Base-by-base conservation (phyloP, 2,113 vertebrate genomes). In the Mus pahari region DNA sequence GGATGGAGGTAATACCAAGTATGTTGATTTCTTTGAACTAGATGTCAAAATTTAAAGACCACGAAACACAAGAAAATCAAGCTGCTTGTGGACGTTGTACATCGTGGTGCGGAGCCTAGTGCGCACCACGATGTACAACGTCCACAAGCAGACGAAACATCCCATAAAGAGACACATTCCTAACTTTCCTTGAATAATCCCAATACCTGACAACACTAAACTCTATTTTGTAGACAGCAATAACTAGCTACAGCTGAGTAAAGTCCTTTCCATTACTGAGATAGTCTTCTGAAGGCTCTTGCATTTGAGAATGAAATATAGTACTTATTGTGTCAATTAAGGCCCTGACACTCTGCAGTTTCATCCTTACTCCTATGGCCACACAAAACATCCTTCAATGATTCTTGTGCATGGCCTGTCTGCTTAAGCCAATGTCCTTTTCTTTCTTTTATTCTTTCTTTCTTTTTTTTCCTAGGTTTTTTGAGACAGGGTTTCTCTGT, bases 31-130 rank as follows among this genome's bases (percentile, higher is more conserved):
- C 53, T 9, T 22, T 53, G 24, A 88, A 84, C 62, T 75, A 92
- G 33, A 24, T 97, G 22, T 91, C 81, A 96, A 90, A 94, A 93
- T 83, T 73, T 88, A 42, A 55, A 94, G 94, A 62, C 87, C 10
- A 79, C 45, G 16, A 83, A n/a, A 73, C 45, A 2, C n/a, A n/a
- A n/a, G n/a, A n/a, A n/a, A n/a, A n/a, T n/a, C n/a, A n/a, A n/a
- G n/a, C n/a, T n/a, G n/a, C n/a, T n/a, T n/a, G n/a, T n/a, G n/a
- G n/a, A n/a, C n/a, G n/a, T n/a, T n/a, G n/a, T n/a, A n/a, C n/a
- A n/a, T n/a, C n/a, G n/a, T n/a, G n/a, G n/a, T n/a, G n/a, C n/a
- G n/a, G n/a, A n/a, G n/a, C n/a, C n/a, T n/a, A n/a, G n/a, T n/a
- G n/a, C n/a, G n/a, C n/a, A n/a, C n/a, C n/a, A n/a, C n/a, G n/a